These are phyloP conservation scores for Nannobrachium achirus DNA, from an alignment of 2,113 vertebrate species.

Conservation along the genomic window DNA sequence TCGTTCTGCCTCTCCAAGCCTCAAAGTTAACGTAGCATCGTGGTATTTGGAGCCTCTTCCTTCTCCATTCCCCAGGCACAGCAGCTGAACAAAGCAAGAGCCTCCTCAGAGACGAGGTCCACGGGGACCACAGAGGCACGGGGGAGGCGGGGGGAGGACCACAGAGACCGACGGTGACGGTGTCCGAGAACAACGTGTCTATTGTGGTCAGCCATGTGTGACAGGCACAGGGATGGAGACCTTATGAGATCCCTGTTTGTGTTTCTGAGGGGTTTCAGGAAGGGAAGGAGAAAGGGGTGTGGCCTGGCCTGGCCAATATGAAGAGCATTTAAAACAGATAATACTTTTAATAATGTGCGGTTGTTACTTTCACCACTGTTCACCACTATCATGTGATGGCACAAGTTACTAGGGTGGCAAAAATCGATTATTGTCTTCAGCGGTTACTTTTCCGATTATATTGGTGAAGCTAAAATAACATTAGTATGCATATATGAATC, in stretches of 20 bases:
- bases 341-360: background rate
- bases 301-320: background rate
- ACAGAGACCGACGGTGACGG: slow-evolving; percentile 64
- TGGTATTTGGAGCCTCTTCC: slow-evolving; percentile 5
- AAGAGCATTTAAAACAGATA: background rate
- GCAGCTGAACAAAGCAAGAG: slow-evolving; percentile 62
- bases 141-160: slow-evolving; percentile 58
- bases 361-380: background rate
- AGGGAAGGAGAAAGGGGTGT: slow-evolving; percentile 2
- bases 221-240: slow-evolving; percentile 38
- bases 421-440: no score
- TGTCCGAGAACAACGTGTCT: slow-evolving; percentile 66
- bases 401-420: no score
- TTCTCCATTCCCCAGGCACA: slow-evolving; percentile 43
- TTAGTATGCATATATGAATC: no score
- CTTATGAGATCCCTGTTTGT: slow-evolving; percentile 41
- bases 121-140: slow-evolving; percentile 52
- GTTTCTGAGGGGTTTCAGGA: slow-evolving; percentile 30
- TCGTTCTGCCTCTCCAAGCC: no score
- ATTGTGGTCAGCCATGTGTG: slow-evolving; percentile 59
- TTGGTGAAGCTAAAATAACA: no score
- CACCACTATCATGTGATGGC: background rate
- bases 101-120: slow-evolving; percentile 68
- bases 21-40: background rate
- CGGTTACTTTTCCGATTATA: no score